Evolutionary conservation across 2,113 vertebrate species (phyloP), one percentile per base, ranked within the genome.

Genomic region (Acinonyx jubatus): DNA sequence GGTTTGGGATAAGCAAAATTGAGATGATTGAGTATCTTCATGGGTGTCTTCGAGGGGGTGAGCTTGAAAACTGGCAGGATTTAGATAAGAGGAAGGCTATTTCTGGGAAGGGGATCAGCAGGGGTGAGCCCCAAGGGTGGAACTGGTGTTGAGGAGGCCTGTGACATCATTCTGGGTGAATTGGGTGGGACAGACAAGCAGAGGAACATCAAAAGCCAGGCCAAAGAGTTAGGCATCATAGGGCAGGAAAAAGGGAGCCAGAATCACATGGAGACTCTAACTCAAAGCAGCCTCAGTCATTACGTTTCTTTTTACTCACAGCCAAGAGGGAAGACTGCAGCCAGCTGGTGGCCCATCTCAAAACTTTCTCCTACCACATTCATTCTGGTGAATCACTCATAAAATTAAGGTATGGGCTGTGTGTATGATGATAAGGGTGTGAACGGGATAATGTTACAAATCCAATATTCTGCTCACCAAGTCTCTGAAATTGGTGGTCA

Each of bases 291-390:
- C 55, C 48, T 92, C 21, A 1, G 33, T 78, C 36, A 57, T 73
- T 45, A 38, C 45, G 15, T 45, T 95, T 88, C 57, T 71, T 94
- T 94, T 82, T 66, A 78, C 29, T 96, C 80, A 85, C 18, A n/a
- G 65, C 80, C 81, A 52, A 65, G 84, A 94, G 5, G 27, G 38
- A 79, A 95, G 23, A 36, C 31, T 85, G 8, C 12, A 89, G 89
- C 92, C 83, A 93, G 81, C 80, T 90, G 33, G 10, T 80, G 63
- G 3, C 31, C 79, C 55, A 68, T 91, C 80, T 88, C 84, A 73
- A 45, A 94, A 94, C 87, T 74, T 92, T 89, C 88, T 92, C 91
- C 95, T 33, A 68, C 61, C 94, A 73, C 57, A 84, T 57, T 78
- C 14, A 55, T 48, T 89, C 69, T 73, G 45, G 33, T 94, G 52